Percentiles rank a stretch among this genome's conserved stretches.
Evolutionary conservation across 1,140 invertebrate species (phyloP).

Genomic region (Drosophila nebulosa): DNA sequence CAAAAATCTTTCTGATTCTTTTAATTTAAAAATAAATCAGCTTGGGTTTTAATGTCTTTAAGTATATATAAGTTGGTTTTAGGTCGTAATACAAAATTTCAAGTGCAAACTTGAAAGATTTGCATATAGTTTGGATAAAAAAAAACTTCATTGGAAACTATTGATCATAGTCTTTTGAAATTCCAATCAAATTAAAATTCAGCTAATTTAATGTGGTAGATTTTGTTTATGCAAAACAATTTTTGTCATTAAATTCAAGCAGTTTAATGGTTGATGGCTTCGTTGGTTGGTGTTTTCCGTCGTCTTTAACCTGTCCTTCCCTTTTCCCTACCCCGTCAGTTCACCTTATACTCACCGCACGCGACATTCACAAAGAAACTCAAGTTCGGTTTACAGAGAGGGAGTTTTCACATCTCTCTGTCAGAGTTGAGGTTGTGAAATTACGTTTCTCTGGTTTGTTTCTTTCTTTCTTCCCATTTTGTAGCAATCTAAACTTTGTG

Average conservation of each 20-base stretch:
- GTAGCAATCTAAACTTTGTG: constrained; percentile 24
- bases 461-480: constrained; percentile 28
- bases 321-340: neutral
- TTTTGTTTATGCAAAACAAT: constrained; percentile 40
- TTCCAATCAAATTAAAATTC: constrained; percentile 1
- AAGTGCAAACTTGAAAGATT: too few relatives aligned
- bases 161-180: neutral
- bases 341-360: constrained; percentile 4
- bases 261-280: constrained; percentile 36
- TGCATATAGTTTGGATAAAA: too few relatives aligned
- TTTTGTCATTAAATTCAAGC: constrained; percentile 35
- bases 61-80: too few relatives aligned
- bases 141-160: neutral
- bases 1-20: too few relatives aligned
- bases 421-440: constrained; percentile 15
- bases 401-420: constrained; percentile 31
- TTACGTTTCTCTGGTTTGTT: constrained; percentile 21
- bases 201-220: constrained; percentile 37
- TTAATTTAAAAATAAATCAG: too few relatives aligned
- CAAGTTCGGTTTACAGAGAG: neutral
- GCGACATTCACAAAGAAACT: constrained; percentile 26
- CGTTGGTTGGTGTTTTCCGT: neutral
- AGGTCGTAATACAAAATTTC: too few relatives aligned
- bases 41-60: too few relatives aligned
- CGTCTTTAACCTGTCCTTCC: neutral